A percentile compares a stretch with the other conserved stretches of the same genome.
Conservation (phyloP, 2,888 invertebrate species). For the Bedellia somnulentella region DNA sequence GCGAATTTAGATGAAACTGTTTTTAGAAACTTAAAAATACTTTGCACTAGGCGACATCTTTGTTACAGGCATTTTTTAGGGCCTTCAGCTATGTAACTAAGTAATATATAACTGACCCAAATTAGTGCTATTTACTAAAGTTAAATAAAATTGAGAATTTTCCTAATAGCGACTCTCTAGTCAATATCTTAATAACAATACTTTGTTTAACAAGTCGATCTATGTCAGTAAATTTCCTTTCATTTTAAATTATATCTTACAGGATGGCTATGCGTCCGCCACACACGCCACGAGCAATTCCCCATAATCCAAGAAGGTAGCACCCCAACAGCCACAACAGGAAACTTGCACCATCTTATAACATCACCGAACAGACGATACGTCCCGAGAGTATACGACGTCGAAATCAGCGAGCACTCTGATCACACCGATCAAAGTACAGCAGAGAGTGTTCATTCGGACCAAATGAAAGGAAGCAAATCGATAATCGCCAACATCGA, state of each 20-base stretch:
- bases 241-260: constrained; percentile 7
- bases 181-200: too few species aligned
- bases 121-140: too few species aligned
- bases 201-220: too few species aligned
- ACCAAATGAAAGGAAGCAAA: constrained; percentile 18
- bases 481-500: constrained; percentile 6
- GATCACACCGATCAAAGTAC: constrained; percentile 50
- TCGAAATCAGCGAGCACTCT: constrained; percentile 45
- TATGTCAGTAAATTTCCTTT: background rate
- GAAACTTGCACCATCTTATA: constrained; percentile 22
- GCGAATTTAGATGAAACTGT: too few species aligned
- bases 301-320: constrained; percentile 72
- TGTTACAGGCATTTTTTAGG: too few species aligned
- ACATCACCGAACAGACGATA: constrained; percentile 34
- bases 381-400: constrained; percentile 23
- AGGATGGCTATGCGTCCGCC: constrained; percentile 78
- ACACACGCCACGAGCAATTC: constrained; percentile 75
- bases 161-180: too few species aligned
- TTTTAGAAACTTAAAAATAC: too few species aligned
- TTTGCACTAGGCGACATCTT: too few species aligned
- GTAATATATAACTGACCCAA: too few species aligned
- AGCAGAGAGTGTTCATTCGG: constrained; percentile 41
- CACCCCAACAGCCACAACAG: constrained; percentile 45
- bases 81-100: too few species aligned
- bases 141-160: too few species aligned